Percentiles rank a stretch among this genome's conserved stretches.
phyloP scores from a whole-genome alignment of 2,888 invertebrate genomes.

The Heliconius ethilla region DNA sequence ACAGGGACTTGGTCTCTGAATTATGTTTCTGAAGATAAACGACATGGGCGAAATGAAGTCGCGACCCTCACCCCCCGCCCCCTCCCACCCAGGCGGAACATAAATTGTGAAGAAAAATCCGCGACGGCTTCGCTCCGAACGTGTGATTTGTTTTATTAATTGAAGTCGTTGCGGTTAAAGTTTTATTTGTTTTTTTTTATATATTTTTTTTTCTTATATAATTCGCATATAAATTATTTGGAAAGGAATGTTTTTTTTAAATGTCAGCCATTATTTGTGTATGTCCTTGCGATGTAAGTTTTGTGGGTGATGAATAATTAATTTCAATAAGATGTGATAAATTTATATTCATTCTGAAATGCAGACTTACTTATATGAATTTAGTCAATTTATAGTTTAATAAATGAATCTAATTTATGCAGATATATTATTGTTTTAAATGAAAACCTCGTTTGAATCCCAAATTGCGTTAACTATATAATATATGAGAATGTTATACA shows the following conservation, averaged over 20 bases:
- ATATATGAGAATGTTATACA: neutral
- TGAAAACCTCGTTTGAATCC: neutral
- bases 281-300: neutral
- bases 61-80: constrained; percentile 65
- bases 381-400: neutral
- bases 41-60: constrained; percentile 88
- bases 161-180: constrained; percentile 44
- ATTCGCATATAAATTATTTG: constrained; percentile 21
- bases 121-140: constrained; percentile 74
- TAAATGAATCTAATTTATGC: neutral
- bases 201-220: neutral
- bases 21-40: constrained; percentile 88
- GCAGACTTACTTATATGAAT: no score
- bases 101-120: constrained; percentile 81
- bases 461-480: neutral
- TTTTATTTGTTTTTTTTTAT: constrained; percentile 37
- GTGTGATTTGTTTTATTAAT: constrained; percentile 81
- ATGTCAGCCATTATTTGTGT: neutral
- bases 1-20: constrained; percentile 83
- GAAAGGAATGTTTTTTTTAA: neutral
- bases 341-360: no score
- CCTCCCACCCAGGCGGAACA: constrained; percentile 66
- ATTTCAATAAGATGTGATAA: neutral
- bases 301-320: neutral
- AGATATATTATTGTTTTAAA: neutral